phyloP scores from a whole-genome alignment of 2,888 invertebrate species.

The Dolichomitus sp. region DNA sequence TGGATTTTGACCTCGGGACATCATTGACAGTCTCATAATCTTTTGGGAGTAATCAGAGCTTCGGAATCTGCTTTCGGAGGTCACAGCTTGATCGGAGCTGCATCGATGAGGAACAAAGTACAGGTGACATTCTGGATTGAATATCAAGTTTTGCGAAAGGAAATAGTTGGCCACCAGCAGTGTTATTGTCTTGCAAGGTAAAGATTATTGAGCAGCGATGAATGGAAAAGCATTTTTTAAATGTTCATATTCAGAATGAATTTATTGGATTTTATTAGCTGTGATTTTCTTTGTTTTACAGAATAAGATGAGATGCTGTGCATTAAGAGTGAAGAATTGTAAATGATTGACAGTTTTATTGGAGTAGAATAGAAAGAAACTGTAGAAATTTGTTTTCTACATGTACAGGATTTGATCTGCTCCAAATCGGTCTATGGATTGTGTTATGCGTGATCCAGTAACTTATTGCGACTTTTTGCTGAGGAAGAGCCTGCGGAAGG shows the following conservation, averaged over 20 bases:
- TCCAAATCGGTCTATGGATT: slow-evolving; percentile 55
- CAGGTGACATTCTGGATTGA: neutral
- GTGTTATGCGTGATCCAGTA: slow-evolving; percentile 76
- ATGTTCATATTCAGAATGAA: neutral
- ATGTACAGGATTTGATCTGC: slow-evolving; percentile 11
- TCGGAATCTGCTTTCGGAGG: neutral
- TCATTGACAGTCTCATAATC: neutral
- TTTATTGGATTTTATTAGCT: neutral
- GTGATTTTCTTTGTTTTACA: slow-evolving; percentile 64
- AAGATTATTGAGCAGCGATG: neutral
- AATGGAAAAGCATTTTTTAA: neutral
- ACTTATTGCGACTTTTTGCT: slow-evolving; percentile 64
- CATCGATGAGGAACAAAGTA: neutral
- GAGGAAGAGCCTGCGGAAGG: slow-evolving; percentile 72
- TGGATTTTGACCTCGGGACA: slow-evolving; percentile 1
- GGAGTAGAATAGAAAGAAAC: neutral
- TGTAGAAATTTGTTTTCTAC: slow-evolving; percentile 43
- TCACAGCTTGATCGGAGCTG: neutral
- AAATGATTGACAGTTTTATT: neutral
- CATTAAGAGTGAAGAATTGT: neutral
- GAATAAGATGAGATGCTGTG: slow-evolving; percentile 66
- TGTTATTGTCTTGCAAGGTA: neutral
- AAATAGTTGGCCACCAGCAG: neutral
- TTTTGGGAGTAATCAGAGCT: neutral
- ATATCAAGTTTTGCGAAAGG: neutral